Conservation (phyloP, 2,113 vertebrate genomes). For the Syngnathus scovelli region DNA sequence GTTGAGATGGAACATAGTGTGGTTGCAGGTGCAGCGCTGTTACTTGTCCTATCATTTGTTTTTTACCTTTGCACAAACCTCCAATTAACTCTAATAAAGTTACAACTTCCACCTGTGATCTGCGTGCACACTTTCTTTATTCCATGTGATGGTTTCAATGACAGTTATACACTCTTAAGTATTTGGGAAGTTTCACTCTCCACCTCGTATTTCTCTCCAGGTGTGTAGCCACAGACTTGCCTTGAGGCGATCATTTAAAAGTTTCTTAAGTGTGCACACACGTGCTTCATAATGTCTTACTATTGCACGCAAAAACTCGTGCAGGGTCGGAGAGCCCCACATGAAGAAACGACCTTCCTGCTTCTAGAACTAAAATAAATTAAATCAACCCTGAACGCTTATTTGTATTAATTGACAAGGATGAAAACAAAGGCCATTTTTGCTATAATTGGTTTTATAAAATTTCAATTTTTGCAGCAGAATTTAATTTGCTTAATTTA, state of each 20-base stretch:
- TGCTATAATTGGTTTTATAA: too few species aligned
- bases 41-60: constrained; percentile 37
- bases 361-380: too few species aligned
- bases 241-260: background rate
- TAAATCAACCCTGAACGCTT: too few species aligned
- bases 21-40: constrained; percentile 12
- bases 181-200: constrained; percentile 21
- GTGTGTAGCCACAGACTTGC: constrained; percentile 19
- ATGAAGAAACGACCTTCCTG: too few species aligned
- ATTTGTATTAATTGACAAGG: too few species aligned
- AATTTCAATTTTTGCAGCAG: background rate
- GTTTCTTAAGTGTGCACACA: background rate
- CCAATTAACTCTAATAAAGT: constrained; percentile 35
- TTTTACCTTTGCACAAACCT: constrained; percentile 19
- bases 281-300: background rate
- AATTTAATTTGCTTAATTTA: background rate
- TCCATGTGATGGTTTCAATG: constrained; percentile 21
- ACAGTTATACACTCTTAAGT: constrained; percentile 16
- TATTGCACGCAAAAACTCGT: background rate
- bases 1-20: background rate
- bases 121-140: constrained; percentile 22
- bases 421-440: too few species aligned
- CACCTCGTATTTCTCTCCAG: constrained; percentile 27
- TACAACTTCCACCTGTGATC: constrained; percentile 33
- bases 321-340: background rate